Percentiles rank a stretch among this genome's conserved stretches.
Evolutionary conservation across 2,888 invertebrate species (phyloP).

Genomic region (Troides oblongomaculatus): DNA sequence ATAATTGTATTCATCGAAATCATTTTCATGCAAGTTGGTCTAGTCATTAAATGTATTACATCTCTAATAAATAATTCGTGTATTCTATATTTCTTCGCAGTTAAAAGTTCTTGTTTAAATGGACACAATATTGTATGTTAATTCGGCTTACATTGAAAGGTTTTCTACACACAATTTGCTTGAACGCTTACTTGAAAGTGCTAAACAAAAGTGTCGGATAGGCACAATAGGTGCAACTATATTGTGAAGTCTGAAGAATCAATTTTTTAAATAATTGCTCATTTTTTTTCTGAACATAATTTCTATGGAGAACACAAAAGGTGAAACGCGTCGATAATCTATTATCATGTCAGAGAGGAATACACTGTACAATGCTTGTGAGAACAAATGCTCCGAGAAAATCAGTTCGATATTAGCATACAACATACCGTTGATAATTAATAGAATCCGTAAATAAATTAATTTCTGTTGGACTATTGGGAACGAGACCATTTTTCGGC

Average conservation of each 20-base stretch:
- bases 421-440: not conserved
- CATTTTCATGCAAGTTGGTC: no score
- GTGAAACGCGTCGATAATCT: conserved; percentile 63
- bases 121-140: no score
- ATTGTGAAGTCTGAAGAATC: not conserved
- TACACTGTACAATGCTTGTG: conserved; percentile 7
- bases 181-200: not conserved
- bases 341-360: not conserved
- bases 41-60: no score
- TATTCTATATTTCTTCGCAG: no score
- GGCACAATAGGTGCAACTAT: not conserved
- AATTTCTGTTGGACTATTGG: not conserved
- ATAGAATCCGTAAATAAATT: not conserved
- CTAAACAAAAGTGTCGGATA: not conserved
- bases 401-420: not conserved
- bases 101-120: no score
- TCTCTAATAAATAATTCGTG: no score
- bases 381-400: not conserved
- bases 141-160: no score
- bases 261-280: not conserved
- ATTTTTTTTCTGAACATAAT: not conserved
- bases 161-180: no score
- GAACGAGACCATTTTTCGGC: no score
- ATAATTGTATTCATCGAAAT: no score
- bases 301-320: conserved; percentile 36